Conservation (phyloP, 2,888 invertebrate species). For the Polydrusus pterygomalis region DNA sequence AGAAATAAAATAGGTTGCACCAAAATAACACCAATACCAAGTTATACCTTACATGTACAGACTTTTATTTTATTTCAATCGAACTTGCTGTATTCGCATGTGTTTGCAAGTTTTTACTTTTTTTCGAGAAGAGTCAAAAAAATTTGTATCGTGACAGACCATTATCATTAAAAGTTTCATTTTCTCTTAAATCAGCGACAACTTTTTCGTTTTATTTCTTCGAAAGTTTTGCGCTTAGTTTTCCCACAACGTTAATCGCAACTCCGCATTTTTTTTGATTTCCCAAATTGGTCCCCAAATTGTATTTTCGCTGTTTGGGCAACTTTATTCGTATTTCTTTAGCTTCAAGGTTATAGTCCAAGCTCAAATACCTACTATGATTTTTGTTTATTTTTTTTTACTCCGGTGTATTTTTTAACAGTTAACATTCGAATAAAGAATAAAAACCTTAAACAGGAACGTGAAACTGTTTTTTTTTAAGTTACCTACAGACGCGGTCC, state of each 20-base stretch:
- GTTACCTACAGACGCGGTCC: too few relatives aligned
- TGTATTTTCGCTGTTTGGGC: conserved; percentile 28
- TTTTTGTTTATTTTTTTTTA: too few relatives aligned
- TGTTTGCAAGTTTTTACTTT: neutral
- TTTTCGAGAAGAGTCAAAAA: conserved; percentile 2
- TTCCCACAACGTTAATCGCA: conserved; percentile 40
- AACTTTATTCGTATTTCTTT: conserved; percentile 2
- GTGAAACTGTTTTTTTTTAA: too few relatives aligned
- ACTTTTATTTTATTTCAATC: too few relatives aligned
- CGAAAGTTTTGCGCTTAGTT: conserved; percentile 46
- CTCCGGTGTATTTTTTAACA: too few relatives aligned
- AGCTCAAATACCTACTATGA: too few relatives aligned
- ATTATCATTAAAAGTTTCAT: conserved; percentile 46
- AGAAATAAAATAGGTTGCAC: too few relatives aligned
- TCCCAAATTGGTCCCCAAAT: conserved; percentile 38
- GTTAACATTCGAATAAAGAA: too few relatives aligned
- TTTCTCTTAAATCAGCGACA: conserved; percentile 41
- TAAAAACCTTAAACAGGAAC: too few relatives aligned
- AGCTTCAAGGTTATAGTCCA: neutral
- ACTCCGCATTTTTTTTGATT: conserved; percentile 38
- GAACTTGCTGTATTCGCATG: neutral
- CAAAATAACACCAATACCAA: too few relatives aligned
- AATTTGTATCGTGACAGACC: conserved; percentile 33
- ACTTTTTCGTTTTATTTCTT: conserved; percentile 47
- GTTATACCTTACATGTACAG: too few relatives aligned